Evolutionary conservation across 2,797 vertebrate species (phyloP), one percentile per base, ranked within the genome.

Genomic region (Mallotus villosus): DNA sequence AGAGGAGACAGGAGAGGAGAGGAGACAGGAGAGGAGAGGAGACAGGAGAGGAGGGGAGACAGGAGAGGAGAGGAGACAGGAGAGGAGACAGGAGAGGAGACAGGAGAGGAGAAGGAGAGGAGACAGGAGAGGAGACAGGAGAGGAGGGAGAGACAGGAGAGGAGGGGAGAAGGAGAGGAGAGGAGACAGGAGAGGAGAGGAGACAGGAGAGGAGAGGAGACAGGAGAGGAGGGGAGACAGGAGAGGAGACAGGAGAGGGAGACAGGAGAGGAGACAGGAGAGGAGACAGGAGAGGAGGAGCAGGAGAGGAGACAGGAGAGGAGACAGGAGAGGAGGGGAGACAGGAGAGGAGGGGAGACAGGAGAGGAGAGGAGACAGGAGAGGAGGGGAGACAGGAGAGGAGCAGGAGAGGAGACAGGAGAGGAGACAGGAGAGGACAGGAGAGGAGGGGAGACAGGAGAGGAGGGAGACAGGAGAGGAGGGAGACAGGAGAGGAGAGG

Each of bases 191-290:
- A 46, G 41, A 14, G 37, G 29, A 65, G 63, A 21, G 21, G 37
- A 1, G 32, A 63, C 19, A 65, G n/a, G n/a, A n/a, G n/a, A n/a
- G n/a, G n/a, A n/a, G 22, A 12, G n/a, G 12, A 1, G 29, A n/a
- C n/a, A n/a, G 29, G 29, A 29, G 29, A 29, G 29, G 29, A 29
- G 29, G 29, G 29, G n/a, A n/a, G n/a, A n/a, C n/a, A n/a, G 29
- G 29, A 29, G 29, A 4, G 4, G 29, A 86, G 32, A 87, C 5
- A 51, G 49, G 49, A 2, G 17, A 4, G 14, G 49, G 17, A 19
- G 49, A 11, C 12, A 19, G 49, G 17, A 29, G 29, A 29, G 29
- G 29, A 29, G 34, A n/a, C n/a, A n/a, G 34, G 34, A 7, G 34
- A 37, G 34, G 34, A 37, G 34, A n/a, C n/a, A n/a, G n/a, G n/a